These are phyloP conservation scores for Mormyrus lacerda DNA, from an alignment of 2,113 vertebrate genomes.

Conservation along the genomic window DNA sequence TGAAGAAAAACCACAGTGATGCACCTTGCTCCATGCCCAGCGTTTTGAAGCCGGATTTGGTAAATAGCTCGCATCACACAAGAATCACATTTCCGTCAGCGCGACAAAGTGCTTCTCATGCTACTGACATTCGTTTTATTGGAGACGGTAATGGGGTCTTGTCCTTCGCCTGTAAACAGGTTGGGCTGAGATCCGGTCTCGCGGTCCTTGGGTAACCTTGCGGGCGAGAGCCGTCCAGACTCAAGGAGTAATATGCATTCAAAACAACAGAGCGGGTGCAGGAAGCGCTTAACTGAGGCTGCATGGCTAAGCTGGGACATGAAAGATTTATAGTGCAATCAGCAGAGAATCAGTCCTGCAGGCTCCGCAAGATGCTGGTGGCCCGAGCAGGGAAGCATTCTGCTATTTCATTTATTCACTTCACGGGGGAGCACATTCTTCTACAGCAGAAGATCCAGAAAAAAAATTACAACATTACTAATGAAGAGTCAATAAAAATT, in stretches of 20 bases:
- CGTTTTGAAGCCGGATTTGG: neutral
- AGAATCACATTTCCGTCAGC: neutral
- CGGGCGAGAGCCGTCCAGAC: neutral
- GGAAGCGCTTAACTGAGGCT: neutral
- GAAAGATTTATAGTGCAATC: constrained; percentile 2
- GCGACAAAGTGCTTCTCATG: neutral
- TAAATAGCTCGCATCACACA: neutral
- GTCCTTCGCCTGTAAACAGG: neutral
- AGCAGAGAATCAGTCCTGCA: neutral
- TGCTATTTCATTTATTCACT: neutral
- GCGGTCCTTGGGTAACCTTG: neutral
- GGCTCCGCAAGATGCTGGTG: neutral
- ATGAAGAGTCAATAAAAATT: neutral
- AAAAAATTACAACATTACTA: neutral
- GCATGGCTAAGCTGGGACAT: neutral
- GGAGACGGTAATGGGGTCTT: neutral
- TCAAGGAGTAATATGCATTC: neutral
- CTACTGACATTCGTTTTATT: neutral
- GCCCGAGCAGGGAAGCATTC: neutral
- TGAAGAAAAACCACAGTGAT: neutral
- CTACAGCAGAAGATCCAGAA: neutral
- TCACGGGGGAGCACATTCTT: neutral
- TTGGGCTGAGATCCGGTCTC: neutral
- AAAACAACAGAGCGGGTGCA: neutral
- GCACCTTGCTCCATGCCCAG: neutral